phyloP scores from a whole-genome alignment of 2,888 invertebrate species.

The Perdita meconis region DNA sequence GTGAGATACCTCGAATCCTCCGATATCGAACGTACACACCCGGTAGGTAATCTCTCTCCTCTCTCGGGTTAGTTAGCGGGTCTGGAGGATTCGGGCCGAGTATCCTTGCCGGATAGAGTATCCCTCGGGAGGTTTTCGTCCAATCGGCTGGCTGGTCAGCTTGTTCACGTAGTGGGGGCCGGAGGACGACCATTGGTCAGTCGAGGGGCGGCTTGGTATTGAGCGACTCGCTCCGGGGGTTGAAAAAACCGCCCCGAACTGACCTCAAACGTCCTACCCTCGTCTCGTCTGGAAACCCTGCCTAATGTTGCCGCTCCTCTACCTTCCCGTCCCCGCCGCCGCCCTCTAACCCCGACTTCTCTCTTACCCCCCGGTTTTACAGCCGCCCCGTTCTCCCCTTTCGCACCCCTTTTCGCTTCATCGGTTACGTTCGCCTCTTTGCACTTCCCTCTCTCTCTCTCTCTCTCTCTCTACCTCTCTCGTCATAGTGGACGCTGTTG shows the following conservation, averaged over 20 bases:
- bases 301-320: constrained; percentile 77
- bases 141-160: constrained; percentile 83
- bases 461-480: constrained; percentile 39
- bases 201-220: constrained; percentile 80
- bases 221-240: constrained; percentile 82
- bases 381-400: constrained; percentile 56
- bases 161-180: constrained; percentile 77
- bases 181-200: constrained; percentile 83
- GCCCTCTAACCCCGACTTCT: constrained; percentile 58
- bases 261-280: constrained; percentile 84
- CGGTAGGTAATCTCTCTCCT: constrained; percentile 79
- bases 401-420: constrained; percentile 64
- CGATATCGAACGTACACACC: constrained; percentile 72
- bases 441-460: too few relatives aligned
- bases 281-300: constrained; percentile 82
- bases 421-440: constrained; percentile 62
- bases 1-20: constrained; percentile 59
- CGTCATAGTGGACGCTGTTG: constrained; percentile 52
- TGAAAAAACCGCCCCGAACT: constrained; percentile 84
- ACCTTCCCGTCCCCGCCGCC: constrained; percentile 33
- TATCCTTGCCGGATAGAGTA: constrained; percentile 78
- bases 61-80: constrained; percentile 81
- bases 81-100: constrained; percentile 77
- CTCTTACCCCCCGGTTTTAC: constrained; percentile 53
- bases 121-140: constrained; percentile 78